These are phyloP conservation scores for Anaspis maculata DNA, from an alignment of 2,888 invertebrate species.

Conservation along the genomic window DNA sequence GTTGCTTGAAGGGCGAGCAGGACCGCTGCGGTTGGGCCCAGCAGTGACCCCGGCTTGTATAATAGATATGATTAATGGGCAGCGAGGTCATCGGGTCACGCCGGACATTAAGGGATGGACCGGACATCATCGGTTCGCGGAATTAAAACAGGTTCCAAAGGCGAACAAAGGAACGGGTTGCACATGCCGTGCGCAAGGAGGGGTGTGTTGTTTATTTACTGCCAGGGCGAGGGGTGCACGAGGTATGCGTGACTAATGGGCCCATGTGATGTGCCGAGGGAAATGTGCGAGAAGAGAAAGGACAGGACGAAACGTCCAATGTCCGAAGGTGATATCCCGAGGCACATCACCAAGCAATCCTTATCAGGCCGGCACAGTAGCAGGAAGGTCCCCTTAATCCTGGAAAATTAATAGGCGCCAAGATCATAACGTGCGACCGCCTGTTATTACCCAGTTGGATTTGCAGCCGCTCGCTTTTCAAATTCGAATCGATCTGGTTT, in stretches of 20 bases:
- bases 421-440: too few relatives aligned
- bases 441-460: too few relatives aligned
- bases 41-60: slow-evolving; percentile 36
- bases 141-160: slow-evolving; percentile 35
- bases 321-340: background rate
- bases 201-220: slow-evolving; percentile 38
- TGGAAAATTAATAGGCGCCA: too few relatives aligned
- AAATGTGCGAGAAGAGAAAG: slow-evolving; percentile 3
- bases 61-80: slow-evolving; percentile 46
- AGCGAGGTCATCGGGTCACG: slow-evolving; percentile 41
- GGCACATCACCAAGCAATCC: too few relatives aligned
- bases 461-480: too few relatives aligned
- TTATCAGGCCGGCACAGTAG: too few relatives aligned
- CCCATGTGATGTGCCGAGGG: too few relatives aligned
- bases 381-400: too few relatives aligned
- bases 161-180: slow-evolving; percentile 31
- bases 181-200: slow-evolving; percentile 32
- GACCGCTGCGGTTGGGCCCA: slow-evolving; percentile 7
- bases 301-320: background rate
- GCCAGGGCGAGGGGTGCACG: slow-evolving; percentile 26
- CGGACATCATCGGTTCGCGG: slow-evolving; percentile 37
- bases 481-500: too few relatives aligned
- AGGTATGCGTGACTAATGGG: slow-evolving; percentile 36
- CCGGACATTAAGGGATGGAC: slow-evolving; percentile 41
- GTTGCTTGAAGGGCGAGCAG: slow-evolving; percentile 2